Conservation (phyloP, 1,140 invertebrate genomes). For the Lordiphosa collinella region DNA sequence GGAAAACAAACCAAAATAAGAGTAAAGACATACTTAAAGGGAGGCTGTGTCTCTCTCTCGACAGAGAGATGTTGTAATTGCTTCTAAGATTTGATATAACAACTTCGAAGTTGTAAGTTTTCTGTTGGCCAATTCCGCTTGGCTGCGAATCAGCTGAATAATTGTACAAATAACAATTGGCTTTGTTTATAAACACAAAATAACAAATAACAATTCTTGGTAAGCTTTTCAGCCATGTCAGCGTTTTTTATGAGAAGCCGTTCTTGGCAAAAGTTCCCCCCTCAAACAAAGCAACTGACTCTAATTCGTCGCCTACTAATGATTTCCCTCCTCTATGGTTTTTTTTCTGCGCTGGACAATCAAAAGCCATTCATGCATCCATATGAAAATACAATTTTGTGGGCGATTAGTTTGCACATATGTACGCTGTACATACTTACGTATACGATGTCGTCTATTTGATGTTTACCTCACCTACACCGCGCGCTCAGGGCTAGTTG, state of each 20-base stretch:
- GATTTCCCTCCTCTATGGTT: conserved; percentile 39
- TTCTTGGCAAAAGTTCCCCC: conserved; percentile 40
- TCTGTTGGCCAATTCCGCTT: too few relatives aligned
- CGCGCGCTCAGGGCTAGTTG: not conserved
- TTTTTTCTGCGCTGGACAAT: conserved; percentile 42
- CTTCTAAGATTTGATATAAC: not conserved
- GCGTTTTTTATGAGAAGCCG: conserved; percentile 53
- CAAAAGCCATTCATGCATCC: conserved; percentile 49
- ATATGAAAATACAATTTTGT: conserved; percentile 39
- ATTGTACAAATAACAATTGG: conserved; percentile 1
- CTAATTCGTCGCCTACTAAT: conserved; percentile 22
- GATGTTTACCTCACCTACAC: not conserved
- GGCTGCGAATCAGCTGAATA: too few relatives aligned
- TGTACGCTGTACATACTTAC: conserved; percentile 3
- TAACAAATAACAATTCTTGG: conserved; percentile 25
- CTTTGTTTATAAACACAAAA: conserved; percentile 47
- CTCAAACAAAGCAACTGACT: conserved; percentile 40
- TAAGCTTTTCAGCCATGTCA: conserved; percentile 55
- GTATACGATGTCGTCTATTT: conserved; percentile 10
- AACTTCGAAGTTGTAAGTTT: too few relatives aligned
- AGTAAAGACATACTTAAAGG: conserved; percentile 49
- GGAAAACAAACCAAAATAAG: conserved; percentile 44
- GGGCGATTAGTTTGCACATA: conserved; percentile 36
- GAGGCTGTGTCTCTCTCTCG: conserved; percentile 24
- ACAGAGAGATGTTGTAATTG: conserved; percentile 3